phyloP scores from a whole-genome alignment of 2,888 invertebrate species.

The Drosophila rubida region DNA sequence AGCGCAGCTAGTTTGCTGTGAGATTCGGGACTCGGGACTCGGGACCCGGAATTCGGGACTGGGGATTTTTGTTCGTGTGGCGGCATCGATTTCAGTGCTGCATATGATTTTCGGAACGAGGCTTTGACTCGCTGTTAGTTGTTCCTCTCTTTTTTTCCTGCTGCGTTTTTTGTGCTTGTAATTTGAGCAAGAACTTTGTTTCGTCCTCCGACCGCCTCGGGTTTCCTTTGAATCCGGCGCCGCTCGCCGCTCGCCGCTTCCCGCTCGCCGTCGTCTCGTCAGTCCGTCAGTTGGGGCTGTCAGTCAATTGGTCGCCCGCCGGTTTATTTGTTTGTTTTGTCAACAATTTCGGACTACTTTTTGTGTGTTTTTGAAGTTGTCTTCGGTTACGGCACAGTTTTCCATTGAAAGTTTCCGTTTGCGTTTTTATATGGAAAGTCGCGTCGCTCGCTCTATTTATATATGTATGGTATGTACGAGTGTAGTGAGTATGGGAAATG shows the following conservation, averaged over 20 bases:
- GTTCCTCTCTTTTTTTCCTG: neutral
- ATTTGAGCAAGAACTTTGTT: constrained; percentile 67
- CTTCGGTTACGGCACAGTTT: constrained; percentile 60
- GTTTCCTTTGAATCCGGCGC: constrained; percentile 73
- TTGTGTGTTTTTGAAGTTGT: constrained; percentile 54
- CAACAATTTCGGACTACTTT: constrained; percentile 61
- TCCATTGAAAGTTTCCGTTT: constrained; percentile 67
- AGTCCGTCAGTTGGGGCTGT: neutral
- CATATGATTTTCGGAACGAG: constrained; percentile 17
- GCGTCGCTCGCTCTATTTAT: neutral
- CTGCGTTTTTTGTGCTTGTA: constrained; percentile 42
- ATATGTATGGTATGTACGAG: neutral
- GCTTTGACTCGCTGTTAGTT: neutral
- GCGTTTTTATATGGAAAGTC: constrained; percentile 49
- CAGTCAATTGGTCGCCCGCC: neutral
- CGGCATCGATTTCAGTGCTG: constrained; percentile 41
- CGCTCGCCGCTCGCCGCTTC: constrained; percentile 24
- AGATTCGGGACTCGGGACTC: no score
- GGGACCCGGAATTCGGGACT: no score
- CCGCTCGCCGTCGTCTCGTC: neutral
- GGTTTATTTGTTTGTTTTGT: constrained; percentile 78
- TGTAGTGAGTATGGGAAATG: constrained; percentile 55
- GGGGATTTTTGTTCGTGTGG: constrained; percentile 15
- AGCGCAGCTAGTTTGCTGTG: constrained; percentile 18
- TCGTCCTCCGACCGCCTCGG: constrained; percentile 19